Percentiles rank a stretch among this genome's conserved stretches.
Evolutionary conservation across 1,140 invertebrate genomes (phyloP).

Genomic region (Proales similis): DNA sequence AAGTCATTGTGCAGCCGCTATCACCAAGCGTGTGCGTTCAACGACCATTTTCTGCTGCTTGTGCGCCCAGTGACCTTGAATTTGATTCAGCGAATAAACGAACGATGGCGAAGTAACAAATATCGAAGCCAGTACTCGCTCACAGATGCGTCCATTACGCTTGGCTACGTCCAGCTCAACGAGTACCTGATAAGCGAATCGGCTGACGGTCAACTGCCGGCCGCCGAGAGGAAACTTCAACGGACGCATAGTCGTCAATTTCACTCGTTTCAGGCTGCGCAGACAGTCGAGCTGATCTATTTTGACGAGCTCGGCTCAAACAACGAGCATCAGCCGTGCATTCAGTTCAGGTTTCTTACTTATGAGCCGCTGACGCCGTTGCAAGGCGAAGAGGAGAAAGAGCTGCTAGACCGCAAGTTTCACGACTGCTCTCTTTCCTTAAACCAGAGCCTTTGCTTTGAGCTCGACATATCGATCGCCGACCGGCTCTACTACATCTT

Average conservation of each 20-base stretch:
- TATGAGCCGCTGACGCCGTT: constrained; percentile 1
- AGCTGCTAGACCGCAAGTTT: neutral
- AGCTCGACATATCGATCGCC: constrained; percentile 30
- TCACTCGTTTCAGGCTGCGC: neutral
- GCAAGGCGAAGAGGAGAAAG: too few relatives aligned
- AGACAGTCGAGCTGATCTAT: neutral
- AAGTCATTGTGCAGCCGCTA: too few relatives aligned
- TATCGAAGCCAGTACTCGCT: constrained; percentile 5
- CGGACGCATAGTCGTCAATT: too few relatives aligned
- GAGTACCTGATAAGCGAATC: constrained; percentile 2
- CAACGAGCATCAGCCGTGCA: constrained; percentile 1
- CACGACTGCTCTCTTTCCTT: neutral
- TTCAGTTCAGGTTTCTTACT: neutral
- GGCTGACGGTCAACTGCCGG: neutral
- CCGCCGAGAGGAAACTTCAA: too few relatives aligned
- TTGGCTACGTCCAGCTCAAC: constrained; percentile 8
- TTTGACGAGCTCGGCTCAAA: neutral
- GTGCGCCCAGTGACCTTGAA: constrained; percentile 3
- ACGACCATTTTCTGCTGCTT: constrained; percentile 20
- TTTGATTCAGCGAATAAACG: constrained; percentile 20
- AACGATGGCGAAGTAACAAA: neutral
- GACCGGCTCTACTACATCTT: constrained; percentile 20
- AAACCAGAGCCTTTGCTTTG: neutral
- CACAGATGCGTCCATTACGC: neutral
- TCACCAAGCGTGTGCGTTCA: constrained; percentile 18